phyloP scores from a whole-genome alignment of 2,113 vertebrate species.

The Plecotus auritus region DNA sequence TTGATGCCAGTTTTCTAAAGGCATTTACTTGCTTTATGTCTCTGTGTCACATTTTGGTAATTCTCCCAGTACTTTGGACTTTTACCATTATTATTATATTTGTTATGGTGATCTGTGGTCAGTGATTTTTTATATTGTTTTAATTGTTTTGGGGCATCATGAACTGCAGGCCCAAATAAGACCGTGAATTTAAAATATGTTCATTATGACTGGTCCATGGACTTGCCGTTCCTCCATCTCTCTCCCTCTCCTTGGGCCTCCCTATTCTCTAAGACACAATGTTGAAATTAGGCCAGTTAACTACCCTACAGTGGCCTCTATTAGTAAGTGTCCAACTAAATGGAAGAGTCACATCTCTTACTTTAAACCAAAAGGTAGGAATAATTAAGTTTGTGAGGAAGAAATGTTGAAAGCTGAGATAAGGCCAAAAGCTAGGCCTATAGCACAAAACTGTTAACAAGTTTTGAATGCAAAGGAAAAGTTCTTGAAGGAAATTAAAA shows the following conservation, averaged over 20 bases:
- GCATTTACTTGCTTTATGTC: neutral
- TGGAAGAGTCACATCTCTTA: neutral
- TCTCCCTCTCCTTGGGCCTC: neutral
- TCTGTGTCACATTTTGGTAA: constrained; percentile 7
- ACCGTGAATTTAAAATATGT: neutral
- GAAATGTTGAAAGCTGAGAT: neutral
- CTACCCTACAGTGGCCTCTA: neutral
- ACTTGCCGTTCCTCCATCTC: neutral
- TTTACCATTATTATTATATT: neutral
- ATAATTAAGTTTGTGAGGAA: neutral
- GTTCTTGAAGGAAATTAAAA: neutral
- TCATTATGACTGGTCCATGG: neutral
- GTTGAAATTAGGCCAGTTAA: neutral
- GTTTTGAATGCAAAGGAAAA: neutral
- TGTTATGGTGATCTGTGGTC: neutral
- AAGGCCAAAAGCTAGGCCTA: neutral
- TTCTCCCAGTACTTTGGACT: neutral
- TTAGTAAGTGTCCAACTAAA: neutral
- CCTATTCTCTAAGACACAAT: neutral
- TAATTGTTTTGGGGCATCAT: neutral
- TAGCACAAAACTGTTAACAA: neutral
- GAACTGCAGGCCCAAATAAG: neutral
- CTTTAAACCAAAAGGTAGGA: neutral
- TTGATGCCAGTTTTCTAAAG: neutral
- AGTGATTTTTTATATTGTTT: neutral